phyloP scores from a whole-genome alignment of 1,140 invertebrate genomes.

The Acromyrmex echinatior region DNA sequence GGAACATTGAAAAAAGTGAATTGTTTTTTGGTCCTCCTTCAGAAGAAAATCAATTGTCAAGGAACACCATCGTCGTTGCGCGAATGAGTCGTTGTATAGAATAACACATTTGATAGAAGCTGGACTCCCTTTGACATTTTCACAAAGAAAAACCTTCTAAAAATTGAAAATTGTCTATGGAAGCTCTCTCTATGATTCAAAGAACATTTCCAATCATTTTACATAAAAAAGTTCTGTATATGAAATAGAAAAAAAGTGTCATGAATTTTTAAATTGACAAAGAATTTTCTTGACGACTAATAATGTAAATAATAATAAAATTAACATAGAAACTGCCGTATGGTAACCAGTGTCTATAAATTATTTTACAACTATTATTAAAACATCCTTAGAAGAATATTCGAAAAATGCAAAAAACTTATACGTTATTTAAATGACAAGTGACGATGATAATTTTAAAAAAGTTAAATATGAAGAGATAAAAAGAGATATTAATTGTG shows the following conservation, averaged over 20 bases:
- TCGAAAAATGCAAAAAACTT: background rate
- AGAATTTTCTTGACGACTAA: background rate
- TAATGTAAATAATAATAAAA: background rate
- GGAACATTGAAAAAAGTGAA: constrained; percentile 71
- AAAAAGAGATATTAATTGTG: background rate
- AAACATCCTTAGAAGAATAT: background rate
- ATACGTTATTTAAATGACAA: background rate
- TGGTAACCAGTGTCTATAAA: background rate
- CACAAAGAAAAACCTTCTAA: background rate
- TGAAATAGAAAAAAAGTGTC: background rate
- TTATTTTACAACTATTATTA: constrained; percentile 5
- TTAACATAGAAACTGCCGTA: background rate
- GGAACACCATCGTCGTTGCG: background rate
- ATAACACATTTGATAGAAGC: background rate
- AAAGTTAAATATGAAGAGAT: background rate
- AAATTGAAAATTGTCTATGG: background rate
- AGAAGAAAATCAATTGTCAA: constrained; percentile 46
- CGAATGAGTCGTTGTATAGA: constrained; percentile 14
- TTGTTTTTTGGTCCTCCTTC: constrained; percentile 54
- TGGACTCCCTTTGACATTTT: background rate
- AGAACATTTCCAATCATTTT: constrained; percentile 2
- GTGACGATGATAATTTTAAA: background rate
- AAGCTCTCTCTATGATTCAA: background rate
- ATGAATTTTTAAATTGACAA: background rate
- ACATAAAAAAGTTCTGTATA: background rate